Evolutionary conservation across 2,113 vertebrate species (phyloP), one percentile per base, ranked within the genome.

Genomic region (Larimichthys crocea): DNA sequence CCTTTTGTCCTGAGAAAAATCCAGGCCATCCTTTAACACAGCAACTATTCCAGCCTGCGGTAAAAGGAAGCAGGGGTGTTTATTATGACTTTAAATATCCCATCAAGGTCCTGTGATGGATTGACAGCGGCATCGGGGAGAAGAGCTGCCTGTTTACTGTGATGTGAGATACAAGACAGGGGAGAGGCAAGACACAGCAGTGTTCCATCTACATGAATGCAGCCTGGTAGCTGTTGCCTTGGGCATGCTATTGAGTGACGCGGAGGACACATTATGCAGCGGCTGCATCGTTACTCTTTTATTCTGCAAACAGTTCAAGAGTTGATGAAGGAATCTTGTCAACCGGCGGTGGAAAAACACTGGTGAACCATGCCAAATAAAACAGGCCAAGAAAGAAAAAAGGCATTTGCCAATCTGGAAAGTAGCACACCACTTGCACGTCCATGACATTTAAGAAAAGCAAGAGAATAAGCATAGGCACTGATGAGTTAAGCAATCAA

Each of bases 181-280:
- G 73, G 73, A 68, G 72, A 68, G 64, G 71, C 29, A 24, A 85
- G 29, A 42, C 74, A 56, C 76, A 84, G 88, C 73, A 46, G 73
- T 10, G 70, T 71, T 85, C 80, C 56, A 62, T 80, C 83, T 72
- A 74, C 79, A 85, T 90, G 84, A 90, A 89, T 59, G 55, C 79
- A 65, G 83, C 63, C 76, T 64, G 75, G 75, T 79, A 44, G 74
- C 76, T 80, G 80, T 80, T 86, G 90, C 91, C 92, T 88, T 89
- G 86, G 84, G 86, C 91, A 1, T 76, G 64, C 78, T 74, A 81
- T 79, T 73, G 85, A 91, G 48, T 76, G 74, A 86, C 60, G 76
- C 19, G n/a, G 75, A 86, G 83, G 85, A 88, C 82, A 79, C 74
- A 83, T 85, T 86, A 87, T 86, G 88, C 86, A 60, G 79, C 17